These are phyloP conservation scores for Ormyrus rosae DNA, from an alignment of 2,888 invertebrate species.

Conservation along the genomic window DNA sequence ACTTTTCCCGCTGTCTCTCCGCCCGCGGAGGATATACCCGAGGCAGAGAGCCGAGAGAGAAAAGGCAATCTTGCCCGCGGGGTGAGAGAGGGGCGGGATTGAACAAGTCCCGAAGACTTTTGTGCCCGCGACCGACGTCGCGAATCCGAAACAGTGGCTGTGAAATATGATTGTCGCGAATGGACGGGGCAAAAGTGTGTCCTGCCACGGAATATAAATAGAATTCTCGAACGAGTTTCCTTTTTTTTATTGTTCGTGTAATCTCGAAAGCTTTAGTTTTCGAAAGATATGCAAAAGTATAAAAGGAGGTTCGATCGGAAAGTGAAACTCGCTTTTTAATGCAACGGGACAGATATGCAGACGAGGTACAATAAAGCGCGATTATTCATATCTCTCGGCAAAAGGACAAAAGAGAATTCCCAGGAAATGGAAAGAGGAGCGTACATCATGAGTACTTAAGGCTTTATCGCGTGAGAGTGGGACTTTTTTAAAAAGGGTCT, in stretches of 20 bases:
- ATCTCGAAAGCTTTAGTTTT: too few species aligned
- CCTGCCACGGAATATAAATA: too few species aligned
- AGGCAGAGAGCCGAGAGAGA: neutral
- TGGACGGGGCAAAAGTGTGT: too few species aligned
- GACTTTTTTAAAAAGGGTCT: slow-evolving; percentile 24
- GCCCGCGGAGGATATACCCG: neutral
- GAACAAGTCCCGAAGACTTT: slow-evolving; percentile 14
- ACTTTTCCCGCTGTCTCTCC: neutral
- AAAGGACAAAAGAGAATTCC: slow-evolving; percentile 25
- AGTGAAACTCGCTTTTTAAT: too few species aligned
- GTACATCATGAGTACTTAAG: slow-evolving; percentile 9
- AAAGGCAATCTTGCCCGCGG: slow-evolving; percentile 22
- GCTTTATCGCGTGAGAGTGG: slow-evolving; percentile 21
- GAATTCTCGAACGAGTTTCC: too few species aligned
- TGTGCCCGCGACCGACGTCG: too few species aligned
- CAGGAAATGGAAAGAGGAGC: slow-evolving; percentile 21
- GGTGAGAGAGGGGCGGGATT: neutral
- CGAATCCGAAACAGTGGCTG: too few species aligned
- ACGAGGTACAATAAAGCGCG: neutral
- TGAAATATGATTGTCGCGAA: too few species aligned
- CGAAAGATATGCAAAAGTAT: too few species aligned
- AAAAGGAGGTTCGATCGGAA: too few species aligned
- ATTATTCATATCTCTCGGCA: slow-evolving; percentile 20
- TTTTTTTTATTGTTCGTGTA: too few species aligned
- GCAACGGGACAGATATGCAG: neutral